Base-by-base conservation (phyloP, 2,888 invertebrate species). In the Cryptus armator region DNA sequence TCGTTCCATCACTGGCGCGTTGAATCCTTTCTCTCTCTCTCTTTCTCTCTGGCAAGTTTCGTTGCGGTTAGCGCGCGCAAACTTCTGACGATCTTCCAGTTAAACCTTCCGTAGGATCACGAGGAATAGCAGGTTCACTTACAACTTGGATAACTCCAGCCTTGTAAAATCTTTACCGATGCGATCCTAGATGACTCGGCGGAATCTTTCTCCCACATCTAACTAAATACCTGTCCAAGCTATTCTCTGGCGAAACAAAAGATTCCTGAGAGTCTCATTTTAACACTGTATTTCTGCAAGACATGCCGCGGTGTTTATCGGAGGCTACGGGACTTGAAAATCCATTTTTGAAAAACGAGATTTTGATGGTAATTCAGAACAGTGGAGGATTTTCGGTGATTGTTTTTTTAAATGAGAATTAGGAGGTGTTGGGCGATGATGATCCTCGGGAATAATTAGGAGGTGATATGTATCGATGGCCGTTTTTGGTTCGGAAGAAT, bases 401-500 rank as follows among this genome's bases (percentile, higher is more conserved):
- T 56, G 6, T 62, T 29, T 29, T 32, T 19, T 24, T 53, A 44
- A 72, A 76, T 53, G 44, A 77, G 67, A 14, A 81, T 72, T 81
- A 81, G 84, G 81, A 24, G 84, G 81, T 77, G 80, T 67, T 67
- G 72, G 75, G 9, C 64, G 56, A 59, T 62, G 59, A 62, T 32
- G 66, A 59, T 32, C 48, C 44, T 16, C 53, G 71, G 48, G 62
- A 88, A 88, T 87, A 72, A 86, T 86, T 87, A 74, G 74, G 77
- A 78, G 85, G 84, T 75, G 85, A 88, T 84, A 37, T 24, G 37
- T 37, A 9, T 37, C 9, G 37, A 37, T 37, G 24, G 24, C 24
- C 24, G 3, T 24, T 24, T 24, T 37, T 37, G 5, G 37, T 37
- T 37, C 37, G 5, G 37, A 7, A 7, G 7, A 37, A 37, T 37